Evolutionary conservation across 2,888 invertebrate genomes (phyloP), one percentile per base, ranked within the genome.

Genomic region (Volucella inflata): DNA sequence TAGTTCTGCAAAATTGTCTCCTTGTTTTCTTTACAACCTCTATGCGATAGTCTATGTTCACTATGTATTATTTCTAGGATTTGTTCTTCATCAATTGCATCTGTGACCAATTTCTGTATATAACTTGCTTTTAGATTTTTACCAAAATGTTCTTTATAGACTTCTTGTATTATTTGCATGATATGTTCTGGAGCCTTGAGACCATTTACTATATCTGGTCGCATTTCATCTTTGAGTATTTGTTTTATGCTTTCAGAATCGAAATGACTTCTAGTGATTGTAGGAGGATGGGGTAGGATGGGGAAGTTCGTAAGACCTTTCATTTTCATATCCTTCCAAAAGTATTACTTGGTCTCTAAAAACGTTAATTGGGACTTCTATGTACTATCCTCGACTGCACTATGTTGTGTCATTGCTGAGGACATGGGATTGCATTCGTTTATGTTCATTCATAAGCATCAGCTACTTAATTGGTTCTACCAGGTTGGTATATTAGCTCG

Each of bases 291-390:
- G 36, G 44, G 55, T 2, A 42, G 44, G 67, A 44, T 68, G 67
- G 6, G 55, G 55, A 10, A 53, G 42, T 53, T 68, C 67, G 16
- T 53, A 68, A 40, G 44, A 14, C 36, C 53, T 55, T 30, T 68
- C 53, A 21, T 53, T 53, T 42, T 67, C 67, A 11, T 12, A 11
- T 53, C 36, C 68, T 55, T 55, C 68, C 14, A 44, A 10, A 12
- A 55, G 10, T 36, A 55, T 38, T 8, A 55, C 48, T 36, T 70
- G 70, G 8, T 70, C 57, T 48, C 57, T 57, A 11, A 70, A 70
- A 10, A 57, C 57, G 16, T 70, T 70, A 12, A 70, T 48, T 53
- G 70, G 70, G 12, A 16, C 46, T 46, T 62, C 62, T 46, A n/a
- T 8, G 48, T 48, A 17, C 36, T 14, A 12, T 46, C 46, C 30